A percentile compares a stretch with the other conserved stretches of the same genome.
Evolutionary conservation across 1,140 invertebrate genomes (phyloP).

Genomic region (Drosophila rufa): DNA sequence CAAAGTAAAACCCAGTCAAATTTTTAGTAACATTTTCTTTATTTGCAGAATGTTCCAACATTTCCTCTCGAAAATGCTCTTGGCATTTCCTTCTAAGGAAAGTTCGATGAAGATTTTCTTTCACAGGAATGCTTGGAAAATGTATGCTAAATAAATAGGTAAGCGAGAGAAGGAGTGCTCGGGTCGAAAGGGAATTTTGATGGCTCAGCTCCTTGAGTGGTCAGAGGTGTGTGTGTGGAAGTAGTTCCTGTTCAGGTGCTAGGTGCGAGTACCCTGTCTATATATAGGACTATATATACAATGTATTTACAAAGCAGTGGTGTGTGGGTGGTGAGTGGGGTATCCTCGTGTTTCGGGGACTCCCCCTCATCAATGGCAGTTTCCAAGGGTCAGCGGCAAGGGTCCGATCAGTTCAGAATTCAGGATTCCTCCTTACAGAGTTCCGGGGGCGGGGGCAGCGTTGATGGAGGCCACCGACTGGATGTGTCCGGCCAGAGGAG

Average conservation of each 20-base stretch:
- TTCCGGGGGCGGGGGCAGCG: conserved; percentile 86
- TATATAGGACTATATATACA: conserved; percentile 50
- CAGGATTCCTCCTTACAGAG: conserved; percentile 71
- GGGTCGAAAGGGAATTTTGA: conserved; percentile 61
- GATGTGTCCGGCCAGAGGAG: conserved; percentile 85
- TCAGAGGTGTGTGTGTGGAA: conserved; percentile 1
- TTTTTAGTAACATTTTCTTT: conserved; percentile 48
- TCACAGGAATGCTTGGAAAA: conserved; percentile 51
- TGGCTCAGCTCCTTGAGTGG: conserved; percentile 34
- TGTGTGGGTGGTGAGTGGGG: not conserved
- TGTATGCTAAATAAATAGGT: conserved; percentile 51
- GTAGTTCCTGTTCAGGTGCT: conserved; percentile 46
- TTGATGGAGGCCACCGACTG: conserved; percentile 84
- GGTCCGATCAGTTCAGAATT: conserved; percentile 24
- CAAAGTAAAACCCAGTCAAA: not conserved
- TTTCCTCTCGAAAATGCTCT: conserved; percentile 20
- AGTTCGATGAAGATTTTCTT: conserved; percentile 10
- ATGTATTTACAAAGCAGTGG: conserved; percentile 60
- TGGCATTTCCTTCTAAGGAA: conserved; percentile 13
- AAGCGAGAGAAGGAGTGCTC: conserved; percentile 36
- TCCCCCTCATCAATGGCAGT: conserved; percentile 54
- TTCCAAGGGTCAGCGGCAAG: conserved; percentile 23
- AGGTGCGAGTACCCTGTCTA: conserved; percentile 78
- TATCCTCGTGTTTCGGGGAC: not conserved
- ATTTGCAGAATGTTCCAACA: conserved; percentile 35